These are phyloP conservation scores for Spilosoma lubricipeda DNA, from an alignment of 2,888 invertebrate genomes.

Conservation along the genomic window DNA sequence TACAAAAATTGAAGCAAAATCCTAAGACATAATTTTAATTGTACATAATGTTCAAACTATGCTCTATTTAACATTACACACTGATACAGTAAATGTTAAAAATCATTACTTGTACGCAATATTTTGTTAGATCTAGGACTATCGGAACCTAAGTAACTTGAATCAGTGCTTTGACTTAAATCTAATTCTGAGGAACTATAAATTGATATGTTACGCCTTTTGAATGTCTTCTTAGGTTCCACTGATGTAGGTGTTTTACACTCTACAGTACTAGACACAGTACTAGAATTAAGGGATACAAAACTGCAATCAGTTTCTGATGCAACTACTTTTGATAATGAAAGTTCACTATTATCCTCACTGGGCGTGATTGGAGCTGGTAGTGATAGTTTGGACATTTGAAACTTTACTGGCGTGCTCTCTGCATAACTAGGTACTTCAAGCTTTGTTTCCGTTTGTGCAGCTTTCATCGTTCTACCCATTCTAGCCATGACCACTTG, in stretches of 20 bases:
- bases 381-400: constrained; percentile 67
- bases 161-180: constrained; percentile 60
- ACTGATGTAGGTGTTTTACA: constrained; percentile 66
- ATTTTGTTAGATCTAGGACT: constrained; percentile 68
- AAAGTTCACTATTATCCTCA: constrained; percentile 57
- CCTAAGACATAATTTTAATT: not conserved
- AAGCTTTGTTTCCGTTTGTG: constrained; percentile 29
- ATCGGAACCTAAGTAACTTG: constrained; percentile 56
- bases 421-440: constrained; percentile 23
- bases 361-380: constrained; percentile 77
- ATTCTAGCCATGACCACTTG: constrained; percentile 86
- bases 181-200: constrained; percentile 70
- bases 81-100: not conserved
- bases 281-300: constrained; percentile 57
- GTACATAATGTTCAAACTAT: not conserved
- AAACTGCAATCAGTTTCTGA: constrained; percentile 55
- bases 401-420: constrained; percentile 64
- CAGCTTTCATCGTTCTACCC: constrained; percentile 75
- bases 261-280: constrained; percentile 59
- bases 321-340: constrained; percentile 49
- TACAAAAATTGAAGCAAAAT: not conserved
- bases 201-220: constrained; percentile 78
- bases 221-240: constrained; percentile 72
- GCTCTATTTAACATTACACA: too few species aligned
- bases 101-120: constrained; percentile 39